phyloP scores from a whole-genome alignment of 2,888 invertebrate genomes.

The Noctua fimbriata region DNA sequence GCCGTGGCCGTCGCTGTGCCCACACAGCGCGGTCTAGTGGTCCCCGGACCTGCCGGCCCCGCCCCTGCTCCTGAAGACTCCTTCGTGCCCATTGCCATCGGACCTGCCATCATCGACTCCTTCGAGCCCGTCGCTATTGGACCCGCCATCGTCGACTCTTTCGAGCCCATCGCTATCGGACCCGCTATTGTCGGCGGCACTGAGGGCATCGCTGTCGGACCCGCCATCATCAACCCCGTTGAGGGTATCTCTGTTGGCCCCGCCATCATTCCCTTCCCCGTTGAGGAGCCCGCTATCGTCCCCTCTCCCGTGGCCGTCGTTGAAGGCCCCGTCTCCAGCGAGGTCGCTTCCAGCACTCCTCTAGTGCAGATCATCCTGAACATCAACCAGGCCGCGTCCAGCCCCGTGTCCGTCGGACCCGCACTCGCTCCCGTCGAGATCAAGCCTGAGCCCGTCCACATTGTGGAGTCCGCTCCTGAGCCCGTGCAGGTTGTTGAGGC shows the following conservation, averaged over 20 bases:
- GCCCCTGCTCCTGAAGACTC: slow-evolving; percentile 32
- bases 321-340: slow-evolving; percentile 12
- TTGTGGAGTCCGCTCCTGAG: slow-evolving; percentile 42
- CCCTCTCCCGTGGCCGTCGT: slow-evolving; percentile 41
- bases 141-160: slow-evolving; percentile 49
- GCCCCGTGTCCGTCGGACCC: slow-evolving; percentile 32
- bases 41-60: slow-evolving; percentile 53
- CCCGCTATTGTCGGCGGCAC: slow-evolving; percentile 54
- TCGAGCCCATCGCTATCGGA: slow-evolving; percentile 75
- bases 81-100: slow-evolving; percentile 59
- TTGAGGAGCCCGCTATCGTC: slow-evolving; percentile 31
- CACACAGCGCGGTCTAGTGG: slow-evolving; percentile 56
- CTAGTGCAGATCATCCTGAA: slow-evolving; percentile 73
- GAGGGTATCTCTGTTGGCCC: slow-evolving; percentile 60
- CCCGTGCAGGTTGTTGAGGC: slow-evolving; percentile 40
- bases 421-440: slow-evolving; percentile 47
- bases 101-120: slow-evolving; percentile 64
- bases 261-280: slow-evolving; percentile 55
- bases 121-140: slow-evolving; percentile 65
- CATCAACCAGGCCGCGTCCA: slow-evolving; percentile 66
- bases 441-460: slow-evolving; percentile 45
- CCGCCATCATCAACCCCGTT: slow-evolving; percentile 44
- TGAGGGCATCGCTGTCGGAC: slow-evolving; percentile 49
- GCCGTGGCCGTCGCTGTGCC: slow-evolving; percentile 59
- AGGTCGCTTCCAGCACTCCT: slow-evolving; percentile 48